phyloP scores from a whole-genome alignment of 2,888 invertebrate genomes.

The Anoncus sp. region DNA sequence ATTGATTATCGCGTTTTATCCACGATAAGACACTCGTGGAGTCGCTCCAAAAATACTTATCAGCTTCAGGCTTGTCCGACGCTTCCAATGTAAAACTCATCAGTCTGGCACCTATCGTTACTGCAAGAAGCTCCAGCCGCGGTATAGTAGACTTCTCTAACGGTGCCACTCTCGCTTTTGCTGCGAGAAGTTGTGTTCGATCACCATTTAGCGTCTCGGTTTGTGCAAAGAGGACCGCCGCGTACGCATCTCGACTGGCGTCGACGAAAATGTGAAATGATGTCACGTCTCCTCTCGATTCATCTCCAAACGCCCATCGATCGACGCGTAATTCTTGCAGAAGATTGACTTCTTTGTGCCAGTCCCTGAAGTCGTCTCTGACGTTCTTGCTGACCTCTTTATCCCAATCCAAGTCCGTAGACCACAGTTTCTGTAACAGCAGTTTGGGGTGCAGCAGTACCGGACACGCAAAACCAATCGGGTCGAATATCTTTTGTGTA shows the following conservation, averaged over 20 bases:
- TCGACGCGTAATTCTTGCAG: slow-evolving; percentile 60
- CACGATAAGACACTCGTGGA: slow-evolving; percentile 70
- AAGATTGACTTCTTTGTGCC: slow-evolving; percentile 59
- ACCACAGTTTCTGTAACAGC: slow-evolving; percentile 60
- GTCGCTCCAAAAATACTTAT: no score
- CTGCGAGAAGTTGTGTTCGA: slow-evolving; percentile 66
- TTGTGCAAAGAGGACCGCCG: slow-evolving; percentile 67
- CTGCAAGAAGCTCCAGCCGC: slow-evolving; percentile 74
- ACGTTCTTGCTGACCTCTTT: slow-evolving; percentile 43
- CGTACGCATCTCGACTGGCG: slow-evolving; percentile 69
- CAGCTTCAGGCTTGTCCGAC: no score
- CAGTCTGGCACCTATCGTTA: slow-evolving; percentile 69
- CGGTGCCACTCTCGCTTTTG: slow-evolving; percentile 72
- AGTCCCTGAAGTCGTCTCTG: slow-evolving; percentile 51
- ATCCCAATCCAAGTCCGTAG: slow-evolving; percentile 56
- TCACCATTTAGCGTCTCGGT: slow-evolving; percentile 49
- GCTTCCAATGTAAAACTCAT: no score
- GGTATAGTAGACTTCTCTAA: slow-evolving; percentile 71
- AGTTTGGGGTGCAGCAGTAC: slow-evolving; percentile 63
- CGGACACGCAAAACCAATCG: slow-evolving; percentile 62
- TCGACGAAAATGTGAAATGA: slow-evolving; percentile 72
- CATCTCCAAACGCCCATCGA: slow-evolving; percentile 58
- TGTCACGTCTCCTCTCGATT: no score
- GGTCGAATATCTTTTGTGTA: slow-evolving; percentile 64
- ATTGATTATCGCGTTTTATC: no score